phyloP scores from a whole-genome alignment of 30 jellyfish, hydroid and myxozoan genomes.

The Aurelia coerulea region DNA sequence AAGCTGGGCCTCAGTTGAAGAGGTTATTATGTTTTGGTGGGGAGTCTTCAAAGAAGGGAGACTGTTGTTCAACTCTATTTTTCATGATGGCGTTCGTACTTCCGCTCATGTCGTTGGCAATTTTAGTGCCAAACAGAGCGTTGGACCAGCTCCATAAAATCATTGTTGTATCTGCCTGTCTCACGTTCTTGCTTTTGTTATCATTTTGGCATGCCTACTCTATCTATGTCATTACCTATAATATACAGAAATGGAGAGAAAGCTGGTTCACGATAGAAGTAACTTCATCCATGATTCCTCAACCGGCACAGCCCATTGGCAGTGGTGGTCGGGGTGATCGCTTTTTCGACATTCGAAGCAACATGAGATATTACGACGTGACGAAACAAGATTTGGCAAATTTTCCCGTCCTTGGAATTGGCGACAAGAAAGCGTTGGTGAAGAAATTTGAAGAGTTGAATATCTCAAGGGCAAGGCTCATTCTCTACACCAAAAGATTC shows the following conservation, averaged over 20 bases:
- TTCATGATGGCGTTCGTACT: conserved; percentile 65
- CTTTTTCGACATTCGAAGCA: conserved; percentile 78
- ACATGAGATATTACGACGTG: conserved; percentile 79
- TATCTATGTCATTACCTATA: conserved; percentile 35
- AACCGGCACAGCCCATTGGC: conserved; percentile 58
- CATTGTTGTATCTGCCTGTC: conserved; percentile 37
- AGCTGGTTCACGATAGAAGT: conserved; percentile 85
- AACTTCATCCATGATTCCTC: conserved; percentile 21
- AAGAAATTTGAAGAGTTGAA: conserved; percentile 9
- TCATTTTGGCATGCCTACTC: conserved; percentile 79
- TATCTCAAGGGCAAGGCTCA: conserved; percentile 83
- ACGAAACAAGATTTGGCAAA: conserved; percentile 67
- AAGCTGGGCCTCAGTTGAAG: conserved; percentile 67
- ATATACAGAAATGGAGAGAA: conserved; percentile 65
- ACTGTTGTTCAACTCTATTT: conserved; percentile 75
- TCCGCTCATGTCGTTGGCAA: conserved; percentile 68
- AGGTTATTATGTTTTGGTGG: conserved; percentile 90
- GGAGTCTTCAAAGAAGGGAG: conserved; percentile 83
- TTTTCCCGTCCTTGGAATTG: conserved; percentile 65
- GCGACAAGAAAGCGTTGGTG: conserved; percentile 29
- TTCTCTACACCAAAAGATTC: conserved; percentile 67
- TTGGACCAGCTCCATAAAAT: conserved; percentile 7
- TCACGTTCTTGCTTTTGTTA: conserved; percentile 36
- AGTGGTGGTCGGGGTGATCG: conserved; percentile 63
- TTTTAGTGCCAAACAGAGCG: conserved; percentile 55